Base-by-base conservation (phyloP, 2,113 vertebrate species). In the Anhinga rufa region DNA sequence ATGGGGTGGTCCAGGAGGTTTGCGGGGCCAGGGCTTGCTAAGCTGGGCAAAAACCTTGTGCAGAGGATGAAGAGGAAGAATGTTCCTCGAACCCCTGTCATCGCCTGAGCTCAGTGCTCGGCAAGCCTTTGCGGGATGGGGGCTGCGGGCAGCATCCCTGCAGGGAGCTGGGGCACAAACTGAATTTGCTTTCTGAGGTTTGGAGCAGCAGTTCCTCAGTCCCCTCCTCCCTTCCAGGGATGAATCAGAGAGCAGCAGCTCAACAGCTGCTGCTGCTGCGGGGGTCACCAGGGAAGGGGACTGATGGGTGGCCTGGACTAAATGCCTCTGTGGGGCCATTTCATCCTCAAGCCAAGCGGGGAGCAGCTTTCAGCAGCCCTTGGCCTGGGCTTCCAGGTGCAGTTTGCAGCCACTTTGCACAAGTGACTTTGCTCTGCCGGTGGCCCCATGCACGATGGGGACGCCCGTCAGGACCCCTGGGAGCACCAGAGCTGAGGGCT, bases 181-280 rank as follows among this genome's bases (percentile, higher is more conserved):
- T 8, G 20, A 17, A 58, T 58, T 54, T 58, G 9, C 21, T 49
- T 44, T 17, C 40, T n/a, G 82, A 44, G 38, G 4, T 80, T 36
- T 58, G 46, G 60, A 76, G 42, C 24, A 42, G 80, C 0, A 3
- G 4, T 8, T 68, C 32, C n/a, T 81, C 42, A 1, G 3, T 15
- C 16, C 71, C 19, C 13, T 76, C 38, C 64, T 61, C 31, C 24
- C 42, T 29, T 32, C 51, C 71, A 57, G 76, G 49, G 55, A 24
- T 54, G 49, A 79, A 9, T 14, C 32, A 52, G 55, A 32, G 69
- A 66, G 51, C 62, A 76, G 74, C 2, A 0, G 14, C 22, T 36
- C 6, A 0, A 49, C 20, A 58, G 24, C 38, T 2, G 2, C 65
- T 7, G 2, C 65, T 7, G 0, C 28, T 4, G 2, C 0, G 2